Evolutionary conservation across 2,797 vertebrate species (phyloP).

Genomic region (Parotocinclus haroldoi): DNA sequence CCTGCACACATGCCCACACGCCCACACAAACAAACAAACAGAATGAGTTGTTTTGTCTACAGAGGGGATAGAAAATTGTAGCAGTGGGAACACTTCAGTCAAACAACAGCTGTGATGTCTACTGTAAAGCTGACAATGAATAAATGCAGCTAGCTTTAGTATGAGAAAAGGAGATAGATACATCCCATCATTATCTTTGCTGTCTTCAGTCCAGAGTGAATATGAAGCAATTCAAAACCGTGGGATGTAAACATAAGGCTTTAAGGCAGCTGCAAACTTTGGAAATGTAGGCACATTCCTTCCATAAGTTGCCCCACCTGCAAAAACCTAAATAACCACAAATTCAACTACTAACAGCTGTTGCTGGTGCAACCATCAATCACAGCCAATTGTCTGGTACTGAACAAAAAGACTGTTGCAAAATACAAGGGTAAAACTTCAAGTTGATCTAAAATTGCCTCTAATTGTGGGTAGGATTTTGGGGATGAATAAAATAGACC

Average conservation of each 20-base stretch:
- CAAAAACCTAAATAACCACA: slow-evolving; percentile 20
- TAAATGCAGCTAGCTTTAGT: slow-evolving; percentile 3
- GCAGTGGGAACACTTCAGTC: neutral
- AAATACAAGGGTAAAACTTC: neutral
- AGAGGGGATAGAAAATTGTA: too few relatives aligned
- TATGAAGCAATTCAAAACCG: slow-evolving; percentile 5
- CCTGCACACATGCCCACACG: too few relatives aligned
- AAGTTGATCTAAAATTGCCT: neutral
- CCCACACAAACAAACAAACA: too few relatives aligned
- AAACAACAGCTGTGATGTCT: neutral
- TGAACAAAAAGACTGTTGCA: slow-evolving; percentile 1
- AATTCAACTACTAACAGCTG: slow-evolving; percentile 24
- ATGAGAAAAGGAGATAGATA: neutral
- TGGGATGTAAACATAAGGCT: neutral
- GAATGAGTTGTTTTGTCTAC: too few relatives aligned
- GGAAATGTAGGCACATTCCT: slow-evolving; percentile 19
- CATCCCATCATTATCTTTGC: slow-evolving; percentile 3
- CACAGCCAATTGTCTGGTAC: slow-evolving; percentile 9
- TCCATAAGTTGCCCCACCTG: slow-evolving; percentile 28
- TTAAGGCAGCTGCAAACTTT: slow-evolving; percentile 4
- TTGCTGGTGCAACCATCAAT: slow-evolving; percentile 8
- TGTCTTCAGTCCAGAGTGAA: slow-evolving; percentile 10
- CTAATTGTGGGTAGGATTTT: slow-evolving; percentile 8
- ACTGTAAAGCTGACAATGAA: slow-evolving; percentile 6
- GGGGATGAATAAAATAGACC: neutral